Base-by-base conservation (phyloP, 2,888 invertebrate genomes). In the Drosophila crucigera region DNA sequence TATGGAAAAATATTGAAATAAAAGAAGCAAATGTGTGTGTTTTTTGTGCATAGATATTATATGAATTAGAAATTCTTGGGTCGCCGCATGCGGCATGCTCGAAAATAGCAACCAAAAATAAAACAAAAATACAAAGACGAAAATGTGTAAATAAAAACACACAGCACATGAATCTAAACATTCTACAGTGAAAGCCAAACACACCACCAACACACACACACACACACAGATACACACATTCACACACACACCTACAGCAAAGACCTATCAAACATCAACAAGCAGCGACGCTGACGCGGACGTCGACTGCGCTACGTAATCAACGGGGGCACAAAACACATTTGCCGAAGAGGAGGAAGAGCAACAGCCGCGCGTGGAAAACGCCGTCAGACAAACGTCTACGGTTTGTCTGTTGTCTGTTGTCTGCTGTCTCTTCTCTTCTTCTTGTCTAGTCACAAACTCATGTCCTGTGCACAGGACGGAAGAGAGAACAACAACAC, bases 71-170 rank as follows among this genome's bases (percentile, higher is more conserved):
- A 53, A 60, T 62, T 60, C 22, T 47, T 47, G 9, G 7, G 56
- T 55, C 49, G 66, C 66, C 47, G 47, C 47, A 47, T 47, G 47
- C 47, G 47, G 47, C 25, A 47, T 52, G 78, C 76, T 65, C 63
- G 64, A 68, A 69, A 80, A 79, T 73, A 73, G 73, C 73, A 76
- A 64, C 77, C 61, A 67, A 78, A 50, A 76, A 39, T 39, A 43
- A 39, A 70, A 47, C 47, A 47, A 59, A 47, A 49, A 41, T 52
- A 49, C 7, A 61, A 78, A 50, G 50, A 63, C 25, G 66, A 53
- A 77, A 77, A 77, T 72, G 77, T 77, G 77, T 77, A 82, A 83
- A 82, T 83, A 80, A 82, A 80, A 75, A 78, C 78, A 75, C 82
- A 68, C 66, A 74, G 68, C 82, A 73, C 70, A 74, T 64, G 77